These are phyloP conservation scores for Machaerirhynchus nigripectus DNA, from an alignment of 2,113 vertebrate genomes.

Conservation along the genomic window DNA sequence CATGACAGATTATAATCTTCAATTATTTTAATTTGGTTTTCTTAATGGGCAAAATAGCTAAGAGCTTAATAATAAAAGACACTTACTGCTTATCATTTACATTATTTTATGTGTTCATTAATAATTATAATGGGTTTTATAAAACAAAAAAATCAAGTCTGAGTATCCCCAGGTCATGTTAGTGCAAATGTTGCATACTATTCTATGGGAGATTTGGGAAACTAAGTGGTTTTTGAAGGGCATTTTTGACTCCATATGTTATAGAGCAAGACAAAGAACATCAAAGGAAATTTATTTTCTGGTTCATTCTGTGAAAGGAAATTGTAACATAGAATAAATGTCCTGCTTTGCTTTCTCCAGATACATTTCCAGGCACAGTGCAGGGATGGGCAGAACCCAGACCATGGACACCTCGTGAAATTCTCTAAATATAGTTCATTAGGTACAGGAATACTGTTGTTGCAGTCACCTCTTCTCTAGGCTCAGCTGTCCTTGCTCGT, in stretches of 20 bases:
- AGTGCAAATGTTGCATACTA: background rate
- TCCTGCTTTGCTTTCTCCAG: background rate
- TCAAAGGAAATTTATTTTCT: background rate
- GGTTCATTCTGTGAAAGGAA: background rate
- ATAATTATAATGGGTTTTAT: constrained; percentile 52
- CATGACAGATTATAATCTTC: constrained; percentile 52
- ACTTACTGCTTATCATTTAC: constrained; percentile 19
- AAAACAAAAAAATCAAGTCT: constrained; percentile 49
- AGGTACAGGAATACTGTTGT: background rate
- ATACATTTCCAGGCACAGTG: background rate
- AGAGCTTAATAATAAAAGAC: constrained; percentile 17
- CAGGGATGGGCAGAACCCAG: background rate
- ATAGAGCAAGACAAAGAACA: background rate
- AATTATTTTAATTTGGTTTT: constrained; percentile 59
- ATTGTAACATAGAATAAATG: background rate
- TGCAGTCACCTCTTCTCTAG: background rate
- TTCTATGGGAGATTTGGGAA: background rate
- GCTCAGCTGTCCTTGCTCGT: background rate
- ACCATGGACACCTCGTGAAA: background rate
- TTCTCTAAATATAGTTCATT: background rate
- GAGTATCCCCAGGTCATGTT: constrained; percentile 26
- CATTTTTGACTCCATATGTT: background rate
- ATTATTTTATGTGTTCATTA: constrained; percentile 28
- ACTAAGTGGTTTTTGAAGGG: background rate
- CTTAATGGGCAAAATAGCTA: constrained; percentile 54